Evolutionary conservation across 2,888 invertebrate genomes (phyloP).

Genomic region (Pachliopta kotzebuea): DNA sequence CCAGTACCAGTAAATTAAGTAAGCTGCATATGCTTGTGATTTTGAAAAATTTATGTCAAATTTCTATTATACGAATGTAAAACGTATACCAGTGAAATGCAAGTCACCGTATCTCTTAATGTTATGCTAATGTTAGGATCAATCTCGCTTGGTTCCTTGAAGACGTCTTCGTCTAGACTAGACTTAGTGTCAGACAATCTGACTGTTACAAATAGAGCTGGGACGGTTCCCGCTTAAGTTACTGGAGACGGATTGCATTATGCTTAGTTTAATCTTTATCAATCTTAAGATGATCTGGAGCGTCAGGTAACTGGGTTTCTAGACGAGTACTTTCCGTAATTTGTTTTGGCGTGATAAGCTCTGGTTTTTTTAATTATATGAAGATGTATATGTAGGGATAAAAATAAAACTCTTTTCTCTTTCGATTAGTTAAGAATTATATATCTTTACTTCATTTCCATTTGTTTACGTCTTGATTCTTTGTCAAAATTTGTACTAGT

Average conservation of each 20-base stretch:
- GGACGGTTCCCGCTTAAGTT: conserved; percentile 35
- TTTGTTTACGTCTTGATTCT: too few species aligned
- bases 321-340: conserved; percentile 15
- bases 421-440: too few species aligned
- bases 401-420: too few species aligned
- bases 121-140: conserved; percentile 59
- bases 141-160: conserved; percentile 47
- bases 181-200: conserved; percentile 40
- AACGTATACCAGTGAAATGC: conserved; percentile 6
- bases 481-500: too few species aligned
- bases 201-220: conserved; percentile 41
- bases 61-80: conserved; percentile 8
- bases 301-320: conserved; percentile 31
- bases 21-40: too few species aligned
- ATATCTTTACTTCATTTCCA: too few species aligned
- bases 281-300: conserved; percentile 30
- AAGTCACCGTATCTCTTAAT: conserved; percentile 30
- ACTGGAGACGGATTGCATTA: conserved; percentile 38
- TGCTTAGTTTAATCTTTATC: conserved; percentile 35
- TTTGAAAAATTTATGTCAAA: neutral
- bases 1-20: too few species aligned
- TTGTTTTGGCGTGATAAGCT: conserved; percentile 9
- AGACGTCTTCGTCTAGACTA: conserved; percentile 33
- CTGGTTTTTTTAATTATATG: neutral
- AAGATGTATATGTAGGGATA: too few species aligned